These are phyloP conservation scores for Gobius niger DNA, from an alignment of 2,113 vertebrate species.

Conservation along the genomic window DNA sequence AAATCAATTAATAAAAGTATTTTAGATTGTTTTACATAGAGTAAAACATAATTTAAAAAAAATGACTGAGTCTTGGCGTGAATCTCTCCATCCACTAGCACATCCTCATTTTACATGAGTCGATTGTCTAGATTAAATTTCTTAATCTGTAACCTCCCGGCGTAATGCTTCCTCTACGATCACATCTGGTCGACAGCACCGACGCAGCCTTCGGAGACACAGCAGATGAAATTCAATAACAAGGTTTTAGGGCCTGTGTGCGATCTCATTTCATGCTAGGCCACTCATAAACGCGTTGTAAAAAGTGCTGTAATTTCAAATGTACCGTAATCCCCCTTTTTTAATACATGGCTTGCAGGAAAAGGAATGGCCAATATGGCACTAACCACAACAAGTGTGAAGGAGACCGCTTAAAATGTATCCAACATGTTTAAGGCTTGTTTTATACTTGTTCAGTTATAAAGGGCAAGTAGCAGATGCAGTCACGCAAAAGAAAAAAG, in stretches of 20 bases:
- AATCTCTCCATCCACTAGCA: constrained; percentile 16
- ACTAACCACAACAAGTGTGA: neutral
- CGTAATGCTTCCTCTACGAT: constrained; percentile 62
- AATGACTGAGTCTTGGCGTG: too few species aligned
- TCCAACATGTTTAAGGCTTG: neutral
- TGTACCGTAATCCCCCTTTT: constrained; percentile 38
- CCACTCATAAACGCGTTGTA: constrained; percentile 70
- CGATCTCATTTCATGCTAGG: constrained; percentile 76
- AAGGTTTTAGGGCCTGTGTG: constrained; percentile 59
- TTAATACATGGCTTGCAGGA: constrained; percentile 33
- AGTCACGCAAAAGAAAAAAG: too few species aligned
- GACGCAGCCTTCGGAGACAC: constrained; percentile 43
- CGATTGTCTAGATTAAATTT: constrained; percentile 64
- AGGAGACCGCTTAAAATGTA: neutral
- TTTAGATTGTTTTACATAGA: too few species aligned
- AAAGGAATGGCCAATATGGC: neutral
- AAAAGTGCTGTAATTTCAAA: constrained; percentile 63
- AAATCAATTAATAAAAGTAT: too few species aligned
- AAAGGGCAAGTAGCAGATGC: neutral
- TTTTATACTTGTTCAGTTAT: neutral
- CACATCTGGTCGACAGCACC: constrained; percentile 56
- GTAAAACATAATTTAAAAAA: too few species aligned
- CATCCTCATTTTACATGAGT: constrained; percentile 46
- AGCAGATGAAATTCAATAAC: constrained; percentile 69
- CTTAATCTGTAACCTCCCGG: constrained; percentile 55